Evolutionary conservation across 2,888 invertebrate species (phyloP).

Genomic region (Bimastos eiseni): DNA sequence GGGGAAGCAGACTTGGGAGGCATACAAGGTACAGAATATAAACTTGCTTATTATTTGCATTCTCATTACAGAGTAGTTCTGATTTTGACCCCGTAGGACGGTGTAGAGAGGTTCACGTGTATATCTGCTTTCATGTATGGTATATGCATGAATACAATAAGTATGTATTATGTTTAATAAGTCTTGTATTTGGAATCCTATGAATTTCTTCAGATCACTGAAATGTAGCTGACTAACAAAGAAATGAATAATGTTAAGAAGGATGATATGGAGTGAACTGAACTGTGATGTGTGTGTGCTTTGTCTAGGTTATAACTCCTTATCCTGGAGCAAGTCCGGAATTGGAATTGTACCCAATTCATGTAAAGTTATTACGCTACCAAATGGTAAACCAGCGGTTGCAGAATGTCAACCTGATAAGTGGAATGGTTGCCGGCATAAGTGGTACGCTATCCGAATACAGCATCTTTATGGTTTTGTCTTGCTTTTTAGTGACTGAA

Average conservation of each 20-base stretch:
- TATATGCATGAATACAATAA: too few relatives aligned
- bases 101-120: too few relatives aligned
- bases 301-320: slow-evolving; percentile 71
- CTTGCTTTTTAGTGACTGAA: background rate
- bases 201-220: background rate
- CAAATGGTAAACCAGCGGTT: slow-evolving; percentile 51
- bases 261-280: background rate
- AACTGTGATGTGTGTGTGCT: background rate
- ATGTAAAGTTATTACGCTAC: slow-evolving; percentile 76
- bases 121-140: too few relatives aligned
- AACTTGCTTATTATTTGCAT: too few relatives aligned
- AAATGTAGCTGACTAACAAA: background rate
- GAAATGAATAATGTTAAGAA: background rate
- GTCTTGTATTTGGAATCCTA: too few relatives aligned
- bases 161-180: too few relatives aligned
- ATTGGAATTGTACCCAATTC: slow-evolving; percentile 81
- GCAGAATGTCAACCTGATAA: slow-evolving; percentile 64
- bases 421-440: slow-evolving; percentile 69
- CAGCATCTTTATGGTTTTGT: slow-evolving; percentile 36
- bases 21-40: too few relatives aligned
- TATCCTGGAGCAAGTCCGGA: slow-evolving; percentile 70
- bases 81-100: too few relatives aligned
- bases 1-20: too few relatives aligned
- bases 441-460: slow-evolving; percentile 68
- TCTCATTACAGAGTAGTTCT: too few relatives aligned